Evolutionary conservation across 2,888 invertebrate species (phyloP), one percentile per base, ranked within the genome.

Genomic region (Drosophila tripunctata): DNA sequence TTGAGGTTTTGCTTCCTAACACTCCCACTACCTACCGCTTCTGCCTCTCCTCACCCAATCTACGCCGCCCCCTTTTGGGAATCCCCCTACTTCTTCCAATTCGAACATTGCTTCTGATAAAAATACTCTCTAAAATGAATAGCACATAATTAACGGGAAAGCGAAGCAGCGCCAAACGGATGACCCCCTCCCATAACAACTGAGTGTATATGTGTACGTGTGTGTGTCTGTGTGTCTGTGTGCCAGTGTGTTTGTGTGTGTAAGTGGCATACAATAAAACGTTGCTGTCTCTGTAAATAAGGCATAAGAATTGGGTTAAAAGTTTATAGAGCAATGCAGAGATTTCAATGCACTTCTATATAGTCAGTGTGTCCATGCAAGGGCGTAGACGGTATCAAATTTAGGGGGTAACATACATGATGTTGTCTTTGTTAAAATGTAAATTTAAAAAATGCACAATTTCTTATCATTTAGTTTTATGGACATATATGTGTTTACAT

Each of bases 261-360:
- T 51, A 52, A 67, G 74, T 72, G 58, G 73, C 64, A 63, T 69
- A 70, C 78, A 84, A 68, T 78, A 76, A 82, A 82, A 72, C 68
- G 58, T 69, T 62, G 63, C 82, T 71, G 75, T 66, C 78, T 81
- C 71, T 85, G 85, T 88, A 87, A 89, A 89, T 89, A 88, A 87
- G 79, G 86, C 83, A 83, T 73, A 87, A 78, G 77, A 88, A 89
- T 89, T 88, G 70, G 88, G 88, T 88, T 88, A 88, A 88, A 88
- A 88, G 89, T 89, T 88, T 87, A 88, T 87, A 83, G 80, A 85
- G 84, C 73, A 81, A 82, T 78, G 82, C 84, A 78, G 85, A 74
- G 85, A 81, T 81, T 85, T 82, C 70, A 78, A 78, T 54, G 58
- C 61, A 55, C 40, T 27, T 27, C 24, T 38, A 30, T 54, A 12